Base-by-base conservation (phyloP, 2,888 invertebrate species). In the Branchinecta sandiegonensis region DNA sequence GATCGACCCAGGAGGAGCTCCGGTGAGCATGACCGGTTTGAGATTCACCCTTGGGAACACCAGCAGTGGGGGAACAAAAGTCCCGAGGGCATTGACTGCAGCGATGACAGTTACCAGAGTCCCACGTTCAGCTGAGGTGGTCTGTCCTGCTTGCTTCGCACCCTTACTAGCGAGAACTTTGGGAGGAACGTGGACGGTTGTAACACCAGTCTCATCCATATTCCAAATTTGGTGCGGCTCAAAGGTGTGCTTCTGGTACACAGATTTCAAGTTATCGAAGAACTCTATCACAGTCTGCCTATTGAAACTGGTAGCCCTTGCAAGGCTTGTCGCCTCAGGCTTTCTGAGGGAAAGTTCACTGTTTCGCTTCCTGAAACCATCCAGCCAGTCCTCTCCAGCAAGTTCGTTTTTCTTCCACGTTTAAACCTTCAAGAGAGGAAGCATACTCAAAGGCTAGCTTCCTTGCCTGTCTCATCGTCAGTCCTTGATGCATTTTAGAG, bases 11-110 rank as follows among this genome's bases (percentile, higher is more conserved):
- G 67, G 65, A 13, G 73, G 72, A 65, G 71, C 71, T 48, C 72
- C 72, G 68, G 71, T 69, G 65, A 72, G 7, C 56, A 72, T 66
- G 48, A 47, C 46, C 23, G 72, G 69, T 64, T 71, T 70, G 65
- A 69, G 67, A n/a, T 68, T 70, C 9, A 74, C 70, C 67, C 72
- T 46, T 14, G 74, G 74, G 70, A 75, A 76, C 47, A 76, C 70
- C 69, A 72, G 74, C 47, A 71, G 17, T 50, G 74, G 73, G 37
- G 75, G 74, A 65, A 74, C 67, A 46, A 73, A 48, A 69, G 70
- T 72, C 63, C 75, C 74, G 56, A 69, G 65, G 37, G 73, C 75
- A 63, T 72, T 71, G 68, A 75, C 71, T 65, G 72, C 72, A 64
- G 72, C 72, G 66, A 71, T 71, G 66, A 74, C 69, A 9, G 74